Evolutionary conservation across 2,113 vertebrate species (phyloP).

Genomic region (Malaclemys terrapin): DNA sequence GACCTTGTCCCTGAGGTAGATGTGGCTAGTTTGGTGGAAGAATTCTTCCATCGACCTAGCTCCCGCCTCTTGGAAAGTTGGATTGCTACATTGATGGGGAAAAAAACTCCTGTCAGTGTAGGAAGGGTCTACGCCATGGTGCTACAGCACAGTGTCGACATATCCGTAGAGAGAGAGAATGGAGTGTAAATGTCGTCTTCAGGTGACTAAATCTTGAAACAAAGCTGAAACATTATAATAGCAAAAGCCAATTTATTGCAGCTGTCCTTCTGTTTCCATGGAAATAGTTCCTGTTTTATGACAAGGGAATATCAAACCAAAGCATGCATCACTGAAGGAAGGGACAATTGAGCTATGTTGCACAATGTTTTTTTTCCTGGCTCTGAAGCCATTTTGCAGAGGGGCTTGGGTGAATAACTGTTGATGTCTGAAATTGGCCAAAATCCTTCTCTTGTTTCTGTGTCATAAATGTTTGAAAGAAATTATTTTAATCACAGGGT

Average conservation of each 20-base stretch:
- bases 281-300: not conserved
- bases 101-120: not conserved
- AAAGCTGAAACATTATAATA: not conserved
- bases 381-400: not conserved
- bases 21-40: too few relatives aligned
- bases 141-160: not conserved
- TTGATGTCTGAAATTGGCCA: not conserved
- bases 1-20: not conserved
- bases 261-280: not conserved
- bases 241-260: not conserved
- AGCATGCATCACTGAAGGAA: not conserved
- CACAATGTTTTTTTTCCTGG: not conserved
- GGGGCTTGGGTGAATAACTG: rapidly evolving
- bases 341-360: not conserved
- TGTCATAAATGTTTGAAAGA: too few relatives aligned
- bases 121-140: not conserved
- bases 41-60: too few relatives aligned
- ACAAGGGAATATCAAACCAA: not conserved
- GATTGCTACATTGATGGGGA: too few relatives aligned
- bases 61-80: too few relatives aligned
- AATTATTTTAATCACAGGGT: not conserved
- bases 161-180: not conserved
- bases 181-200: not conserved
- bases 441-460: not conserved
- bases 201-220: not conserved